Percentiles rank a stretch among this genome's conserved stretches.
Conservation (phyloP, 2,797 vertebrate species). For the Adelosebastes latens region DNA sequence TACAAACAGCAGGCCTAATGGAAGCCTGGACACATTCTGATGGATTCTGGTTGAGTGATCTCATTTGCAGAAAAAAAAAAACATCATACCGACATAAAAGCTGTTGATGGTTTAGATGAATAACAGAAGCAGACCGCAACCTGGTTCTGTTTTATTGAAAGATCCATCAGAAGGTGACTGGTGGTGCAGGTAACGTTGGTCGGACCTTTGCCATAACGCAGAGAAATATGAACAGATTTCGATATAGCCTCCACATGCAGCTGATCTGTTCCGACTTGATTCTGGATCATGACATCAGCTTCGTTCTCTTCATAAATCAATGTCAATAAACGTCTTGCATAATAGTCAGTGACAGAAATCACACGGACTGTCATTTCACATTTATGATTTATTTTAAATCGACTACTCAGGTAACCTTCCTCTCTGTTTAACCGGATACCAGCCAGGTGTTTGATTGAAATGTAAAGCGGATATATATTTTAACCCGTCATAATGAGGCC, state of each 20-base stretch:
- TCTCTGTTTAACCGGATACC: background rate
- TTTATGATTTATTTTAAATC: background rate
- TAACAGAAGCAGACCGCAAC: background rate
- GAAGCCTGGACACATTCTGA: background rate
- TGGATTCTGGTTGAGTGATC: background rate
- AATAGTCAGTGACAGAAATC: background rate
- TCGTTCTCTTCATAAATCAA: background rate
- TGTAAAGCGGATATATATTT: background rate
- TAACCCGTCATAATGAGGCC: no score
- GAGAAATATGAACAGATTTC: background rate
- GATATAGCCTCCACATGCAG: no score
- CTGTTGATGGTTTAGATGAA: background rate
- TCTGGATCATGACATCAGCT: background rate
- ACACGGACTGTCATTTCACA: background rate
- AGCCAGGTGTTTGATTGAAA: background rate
- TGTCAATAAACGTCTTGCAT: background rate
- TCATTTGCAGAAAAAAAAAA: background rate
- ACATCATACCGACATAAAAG: background rate
- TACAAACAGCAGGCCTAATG: background rate
- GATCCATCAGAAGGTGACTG: background rate
- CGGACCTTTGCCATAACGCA: no score
- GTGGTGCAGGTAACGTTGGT: no score
- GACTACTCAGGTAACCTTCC: background rate
- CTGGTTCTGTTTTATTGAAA: background rate
- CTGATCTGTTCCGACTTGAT: background rate